Conservation (phyloP, 2,797 vertebrate genomes). For the Hyperoplus immaculatus region DNA sequence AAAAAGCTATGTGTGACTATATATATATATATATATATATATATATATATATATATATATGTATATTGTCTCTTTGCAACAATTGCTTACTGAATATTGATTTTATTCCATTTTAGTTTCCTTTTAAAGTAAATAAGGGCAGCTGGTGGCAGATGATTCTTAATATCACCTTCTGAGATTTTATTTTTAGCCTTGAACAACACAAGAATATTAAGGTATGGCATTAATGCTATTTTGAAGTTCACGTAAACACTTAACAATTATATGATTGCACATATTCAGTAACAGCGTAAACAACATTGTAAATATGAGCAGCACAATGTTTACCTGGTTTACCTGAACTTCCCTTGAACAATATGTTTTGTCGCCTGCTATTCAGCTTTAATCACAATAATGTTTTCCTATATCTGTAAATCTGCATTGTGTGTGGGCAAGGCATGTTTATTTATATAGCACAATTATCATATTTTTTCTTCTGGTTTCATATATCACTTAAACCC, state of each 20-base stretch:
- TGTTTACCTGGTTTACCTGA: background rate
- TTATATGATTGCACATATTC: background rate
- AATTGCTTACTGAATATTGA: no score
- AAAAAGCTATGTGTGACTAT: background rate
- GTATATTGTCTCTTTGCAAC: no score
- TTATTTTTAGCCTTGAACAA: no score
- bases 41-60: no score
- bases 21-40: no score
- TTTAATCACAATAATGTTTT: background rate
- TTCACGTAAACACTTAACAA: background rate
- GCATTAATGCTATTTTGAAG: no score
- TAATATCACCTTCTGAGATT: no score
- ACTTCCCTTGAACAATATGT: background rate
- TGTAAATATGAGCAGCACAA: background rate
- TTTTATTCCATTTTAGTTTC: no score
- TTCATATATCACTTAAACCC: conserved; percentile 38
- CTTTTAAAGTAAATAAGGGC: no score
- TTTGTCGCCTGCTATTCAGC: background rate
- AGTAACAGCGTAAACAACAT: background rate
- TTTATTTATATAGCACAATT: no score
- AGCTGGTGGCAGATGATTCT: no score
- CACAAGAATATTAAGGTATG: no score
- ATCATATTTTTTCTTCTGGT: conserved; percentile 18
- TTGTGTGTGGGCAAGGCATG: background rate
- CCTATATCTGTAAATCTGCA: background rate